Percentiles rank a stretch among this genome's conserved stretches.
Evolutionary conservation across 2,888 invertebrate genomes (phyloP).

Genomic region (Taphrorychus bicolor): DNA sequence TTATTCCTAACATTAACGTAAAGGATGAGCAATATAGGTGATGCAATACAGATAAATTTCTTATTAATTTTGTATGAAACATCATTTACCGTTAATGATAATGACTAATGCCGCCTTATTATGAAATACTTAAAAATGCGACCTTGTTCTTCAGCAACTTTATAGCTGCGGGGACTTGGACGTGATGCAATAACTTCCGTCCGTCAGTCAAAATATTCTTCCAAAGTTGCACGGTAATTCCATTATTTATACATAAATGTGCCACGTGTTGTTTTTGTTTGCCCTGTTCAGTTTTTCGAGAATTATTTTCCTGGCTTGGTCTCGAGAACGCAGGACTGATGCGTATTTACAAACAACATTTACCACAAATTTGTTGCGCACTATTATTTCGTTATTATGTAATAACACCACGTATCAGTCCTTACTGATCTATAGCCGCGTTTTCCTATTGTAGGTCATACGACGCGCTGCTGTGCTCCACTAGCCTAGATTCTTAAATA

Average conservation of each 20-base stretch:
- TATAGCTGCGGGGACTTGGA: background rate
- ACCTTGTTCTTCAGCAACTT: constrained; percentile 3
- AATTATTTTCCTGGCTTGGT: constrained; percentile 12
- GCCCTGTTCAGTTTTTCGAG: constrained; percentile 28
- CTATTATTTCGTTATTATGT: constrained; percentile 32
- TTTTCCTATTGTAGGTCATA: constrained; percentile 41
- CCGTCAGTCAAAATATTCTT: background rate
- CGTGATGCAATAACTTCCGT: background rate
- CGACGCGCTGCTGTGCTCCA: constrained; percentile 36
- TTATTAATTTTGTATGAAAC: constrained; percentile 32
- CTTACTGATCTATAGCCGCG: constrained; percentile 38
- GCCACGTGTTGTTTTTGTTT: constrained; percentile 29
- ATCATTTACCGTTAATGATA: constrained; percentile 32
- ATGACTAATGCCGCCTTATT: constrained; percentile 25
- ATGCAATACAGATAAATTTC: constrained; percentile 30
- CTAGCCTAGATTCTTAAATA: constrained; percentile 42
- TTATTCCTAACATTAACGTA: constrained; percentile 7
- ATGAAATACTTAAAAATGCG: background rate
- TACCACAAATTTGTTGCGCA: constrained; percentile 31
- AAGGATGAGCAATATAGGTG: constrained; percentile 23
- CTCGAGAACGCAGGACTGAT: constrained; percentile 23
- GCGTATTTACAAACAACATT: constrained; percentile 12
- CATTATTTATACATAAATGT: constrained; percentile 3
- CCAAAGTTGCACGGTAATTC: constrained; percentile 8
- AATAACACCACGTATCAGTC: constrained; percentile 26